phyloP scores from a whole-genome alignment of 2,797 vertebrate genomes.

The Ctenopoma kingsleyae region DNA sequence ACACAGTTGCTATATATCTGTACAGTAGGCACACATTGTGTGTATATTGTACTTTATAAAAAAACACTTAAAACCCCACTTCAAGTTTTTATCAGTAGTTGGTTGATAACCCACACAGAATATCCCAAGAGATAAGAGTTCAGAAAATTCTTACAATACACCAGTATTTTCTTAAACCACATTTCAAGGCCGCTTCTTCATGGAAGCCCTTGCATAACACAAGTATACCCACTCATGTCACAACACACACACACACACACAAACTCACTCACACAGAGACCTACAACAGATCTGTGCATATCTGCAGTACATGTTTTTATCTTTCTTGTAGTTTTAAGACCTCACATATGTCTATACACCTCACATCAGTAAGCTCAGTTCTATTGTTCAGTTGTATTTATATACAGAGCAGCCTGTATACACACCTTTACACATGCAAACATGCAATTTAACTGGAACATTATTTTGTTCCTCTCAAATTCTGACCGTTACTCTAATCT shows the following conservation, averaged over 20 bases:
- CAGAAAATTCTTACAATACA: slow-evolving; percentile 51
- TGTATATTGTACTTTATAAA: slow-evolving; percentile 69
- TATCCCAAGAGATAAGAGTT: slow-evolving; percentile 33
- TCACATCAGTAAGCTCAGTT: not conserved
- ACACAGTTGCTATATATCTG: slow-evolving; percentile 53
- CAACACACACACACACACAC: not conserved
- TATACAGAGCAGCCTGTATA: not conserved
- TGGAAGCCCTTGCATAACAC: slow-evolving; percentile 47
- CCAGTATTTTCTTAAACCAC: slow-evolving; percentile 14
- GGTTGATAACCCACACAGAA: slow-evolving; percentile 49
- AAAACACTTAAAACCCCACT: slow-evolving; percentile 65
- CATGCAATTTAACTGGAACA: not conserved
- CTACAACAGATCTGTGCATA: slow-evolving; percentile 10
- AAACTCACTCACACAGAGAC: slow-evolving; percentile 15
- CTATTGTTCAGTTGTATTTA: not conserved
- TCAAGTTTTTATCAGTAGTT: slow-evolving; percentile 74
- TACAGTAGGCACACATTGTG: slow-evolving; percentile 67
- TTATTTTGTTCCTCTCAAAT: not conserved
- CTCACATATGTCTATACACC: not conserved
- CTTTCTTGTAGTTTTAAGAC: slow-evolving; percentile 1
- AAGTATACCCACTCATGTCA: not conserved
- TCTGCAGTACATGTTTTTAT: slow-evolving; percentile 38
- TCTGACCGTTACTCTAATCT: not conserved
- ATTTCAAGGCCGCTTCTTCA: slow-evolving; percentile 33
- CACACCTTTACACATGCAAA: slow-evolving; percentile 11